phyloP scores from a whole-genome alignment of 2,113 vertebrate genomes.

The Albula goreensis region DNA sequence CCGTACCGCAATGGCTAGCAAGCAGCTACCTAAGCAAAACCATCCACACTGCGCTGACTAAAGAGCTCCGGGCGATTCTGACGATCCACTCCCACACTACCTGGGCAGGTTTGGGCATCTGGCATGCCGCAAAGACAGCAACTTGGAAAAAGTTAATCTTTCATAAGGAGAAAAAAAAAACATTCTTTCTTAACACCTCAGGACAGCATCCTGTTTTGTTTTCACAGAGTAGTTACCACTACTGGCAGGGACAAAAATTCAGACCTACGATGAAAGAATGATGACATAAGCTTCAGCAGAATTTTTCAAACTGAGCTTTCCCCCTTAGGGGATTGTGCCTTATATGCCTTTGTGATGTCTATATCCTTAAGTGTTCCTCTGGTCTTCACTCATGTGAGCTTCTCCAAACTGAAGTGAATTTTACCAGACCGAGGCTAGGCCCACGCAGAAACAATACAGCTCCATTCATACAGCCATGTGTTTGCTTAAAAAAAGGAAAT shows the following conservation, averaged over 20 bases:
- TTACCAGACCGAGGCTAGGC: neutral
- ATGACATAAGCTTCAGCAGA: neutral
- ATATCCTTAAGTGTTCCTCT: neutral
- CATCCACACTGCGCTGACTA: conserved; percentile 19
- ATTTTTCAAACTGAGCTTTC: conserved; percentile 21
- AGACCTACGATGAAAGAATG: neutral
- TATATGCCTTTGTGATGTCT: neutral
- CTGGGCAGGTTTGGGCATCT: conserved; percentile 43
- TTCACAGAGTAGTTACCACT: conserved; percentile 15
- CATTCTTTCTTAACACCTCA: conserved; percentile 22
- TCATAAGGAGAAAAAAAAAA: conserved; percentile 45
- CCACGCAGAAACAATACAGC: neutral
- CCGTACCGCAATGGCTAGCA: conserved; percentile 9
- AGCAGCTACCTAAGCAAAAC: neutral
- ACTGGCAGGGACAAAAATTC: conserved; percentile 19
- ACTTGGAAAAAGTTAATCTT: conserved; percentile 45
- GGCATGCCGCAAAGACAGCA: conserved; percentile 53
- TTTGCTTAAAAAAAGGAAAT: neutral
- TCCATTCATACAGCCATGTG: neutral
- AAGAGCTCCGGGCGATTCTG: conserved; percentile 11
- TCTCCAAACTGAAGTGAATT: neutral
- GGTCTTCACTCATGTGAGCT: neutral
- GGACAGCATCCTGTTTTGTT: conserved; percentile 43
- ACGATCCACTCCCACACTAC: conserved; percentile 20
- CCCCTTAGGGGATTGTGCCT: neutral